A percentile compares a stretch with the other conserved stretches of the same genome.
Conservation (phyloP, 2,888 invertebrate genomes). For the Craniophora ligustri region DNA sequence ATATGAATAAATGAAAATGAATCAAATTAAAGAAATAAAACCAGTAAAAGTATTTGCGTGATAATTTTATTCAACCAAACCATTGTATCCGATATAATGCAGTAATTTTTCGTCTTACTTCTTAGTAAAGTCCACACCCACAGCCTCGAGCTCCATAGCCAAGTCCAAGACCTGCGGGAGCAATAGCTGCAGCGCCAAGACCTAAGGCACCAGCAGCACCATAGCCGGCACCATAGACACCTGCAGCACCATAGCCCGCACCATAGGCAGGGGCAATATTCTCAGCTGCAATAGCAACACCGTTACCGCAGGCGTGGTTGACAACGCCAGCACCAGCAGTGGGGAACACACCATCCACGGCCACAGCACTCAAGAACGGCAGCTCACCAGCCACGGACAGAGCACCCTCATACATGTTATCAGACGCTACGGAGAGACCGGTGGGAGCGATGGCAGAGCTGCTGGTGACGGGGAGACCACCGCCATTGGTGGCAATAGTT, state of each 20-base stretch:
- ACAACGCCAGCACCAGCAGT: conserved; percentile 38
- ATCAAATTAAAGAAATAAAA: no score
- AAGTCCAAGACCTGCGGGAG: conserved; percentile 25
- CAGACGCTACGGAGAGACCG: conserved; percentile 44
- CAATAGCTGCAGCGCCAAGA: conserved; percentile 13
- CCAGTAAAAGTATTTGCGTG: conserved; percentile 6
- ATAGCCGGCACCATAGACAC: no score
- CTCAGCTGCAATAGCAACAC: conserved; percentile 19
- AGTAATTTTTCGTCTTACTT: conserved; percentile 44
- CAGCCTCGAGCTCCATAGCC: conserved; percentile 7
- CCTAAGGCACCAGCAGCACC: conserved; percentile 1
- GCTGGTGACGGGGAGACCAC: conserved; percentile 41
- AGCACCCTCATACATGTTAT: conserved; percentile 49
- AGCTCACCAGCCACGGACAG: conserved; percentile 39
- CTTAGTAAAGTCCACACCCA: conserved; percentile 1
- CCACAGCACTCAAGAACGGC: conserved; percentile 39
- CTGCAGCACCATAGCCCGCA: not conserved
- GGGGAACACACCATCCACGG: conserved; percentile 32
- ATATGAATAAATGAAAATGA: no score
- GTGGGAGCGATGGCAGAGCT: conserved; percentile 31
- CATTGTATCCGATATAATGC: not conserved
- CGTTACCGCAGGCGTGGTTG: conserved; percentile 35
- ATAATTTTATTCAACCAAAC: not conserved
- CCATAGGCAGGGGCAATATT: conserved; percentile 14
- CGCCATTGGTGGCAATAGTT: conserved; percentile 27